These are phyloP conservation scores for Hafferia zeledoni DNA, from an alignment of 2,797 vertebrate species.

Conservation along the genomic window DNA sequence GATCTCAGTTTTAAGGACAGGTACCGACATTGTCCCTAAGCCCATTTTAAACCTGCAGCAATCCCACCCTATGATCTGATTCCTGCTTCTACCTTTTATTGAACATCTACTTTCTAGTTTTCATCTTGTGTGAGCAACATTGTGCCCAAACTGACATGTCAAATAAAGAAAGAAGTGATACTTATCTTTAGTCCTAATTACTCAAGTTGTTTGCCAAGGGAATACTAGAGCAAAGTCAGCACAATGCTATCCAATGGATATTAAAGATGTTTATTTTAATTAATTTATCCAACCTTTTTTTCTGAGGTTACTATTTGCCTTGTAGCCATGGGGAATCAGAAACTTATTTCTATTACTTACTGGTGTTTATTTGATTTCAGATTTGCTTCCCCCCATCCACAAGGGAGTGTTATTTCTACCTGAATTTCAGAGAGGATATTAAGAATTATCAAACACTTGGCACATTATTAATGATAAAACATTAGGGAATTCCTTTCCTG, in stretches of 20 bases:
- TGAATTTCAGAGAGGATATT: neutral
- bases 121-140: neutral
- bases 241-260: neutral
- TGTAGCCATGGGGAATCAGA: neutral
- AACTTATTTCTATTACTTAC: neutral
- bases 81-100: neutral
- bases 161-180: neutral
- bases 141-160: neutral
- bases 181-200: neutral
- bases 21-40: neutral
- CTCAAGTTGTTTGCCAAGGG: neutral
- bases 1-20: neutral
- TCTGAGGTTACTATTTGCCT: neutral
- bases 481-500: neutral
- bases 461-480: neutral
- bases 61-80: neutral
- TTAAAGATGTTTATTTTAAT: neutral
- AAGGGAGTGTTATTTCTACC: neutral
- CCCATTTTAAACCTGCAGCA: neutral
- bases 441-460: slow-evolving; percentile 29
- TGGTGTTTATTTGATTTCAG: neutral
- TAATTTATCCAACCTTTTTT: neutral
- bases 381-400: neutral
- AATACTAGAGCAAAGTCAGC: neutral
- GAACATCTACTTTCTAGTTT: neutral